Evolutionary conservation across 2,888 invertebrate genomes (phyloP).

Genomic region (Chromoteleia sp.): DNA sequence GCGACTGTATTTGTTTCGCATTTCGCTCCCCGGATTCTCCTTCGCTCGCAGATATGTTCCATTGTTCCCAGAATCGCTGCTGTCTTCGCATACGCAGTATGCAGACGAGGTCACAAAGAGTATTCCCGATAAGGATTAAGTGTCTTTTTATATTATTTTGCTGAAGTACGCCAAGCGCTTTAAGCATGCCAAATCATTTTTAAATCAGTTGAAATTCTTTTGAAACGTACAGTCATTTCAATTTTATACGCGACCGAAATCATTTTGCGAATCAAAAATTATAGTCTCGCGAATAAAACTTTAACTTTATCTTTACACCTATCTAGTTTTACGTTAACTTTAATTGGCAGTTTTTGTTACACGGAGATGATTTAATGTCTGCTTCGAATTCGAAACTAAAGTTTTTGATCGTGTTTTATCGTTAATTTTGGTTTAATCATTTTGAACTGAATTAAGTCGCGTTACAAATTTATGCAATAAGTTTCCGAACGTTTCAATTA

Average conservation of each 20-base stretch:
- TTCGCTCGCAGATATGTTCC: conserved; percentile 72
- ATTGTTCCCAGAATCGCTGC: conserved; percentile 74
- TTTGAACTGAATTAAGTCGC: too few relatives aligned
- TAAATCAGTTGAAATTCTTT: too few relatives aligned
- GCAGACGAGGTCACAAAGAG: conserved; percentile 71
- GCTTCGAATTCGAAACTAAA: too few relatives aligned
- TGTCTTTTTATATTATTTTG: conserved; percentile 48
- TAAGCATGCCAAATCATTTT: conserved; percentile 23
- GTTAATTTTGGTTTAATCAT: too few relatives aligned
- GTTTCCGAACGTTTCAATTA: too few relatives aligned
- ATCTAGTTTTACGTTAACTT: not conserved
- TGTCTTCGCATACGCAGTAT: conserved; percentile 72
- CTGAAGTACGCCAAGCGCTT: conserved; percentile 53
- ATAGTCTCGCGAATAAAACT: too few relatives aligned
- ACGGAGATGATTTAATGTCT: too few relatives aligned
- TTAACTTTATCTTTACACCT: not conserved
- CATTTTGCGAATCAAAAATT: too few relatives aligned
- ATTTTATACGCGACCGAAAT: too few relatives aligned
- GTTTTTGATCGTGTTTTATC: too few relatives aligned
- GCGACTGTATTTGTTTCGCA: conserved; percentile 54
- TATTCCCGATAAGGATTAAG: conserved; percentile 67
- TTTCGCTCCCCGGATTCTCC: conserved; percentile 70
- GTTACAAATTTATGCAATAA: too few relatives aligned
- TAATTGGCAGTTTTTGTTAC: not conserved
- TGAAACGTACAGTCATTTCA: too few relatives aligned